Evolutionary conservation across 2,888 invertebrate genomes (phyloP), one percentile per base, ranked within the genome.

Genomic region (Lathronympha strigana): DNA sequence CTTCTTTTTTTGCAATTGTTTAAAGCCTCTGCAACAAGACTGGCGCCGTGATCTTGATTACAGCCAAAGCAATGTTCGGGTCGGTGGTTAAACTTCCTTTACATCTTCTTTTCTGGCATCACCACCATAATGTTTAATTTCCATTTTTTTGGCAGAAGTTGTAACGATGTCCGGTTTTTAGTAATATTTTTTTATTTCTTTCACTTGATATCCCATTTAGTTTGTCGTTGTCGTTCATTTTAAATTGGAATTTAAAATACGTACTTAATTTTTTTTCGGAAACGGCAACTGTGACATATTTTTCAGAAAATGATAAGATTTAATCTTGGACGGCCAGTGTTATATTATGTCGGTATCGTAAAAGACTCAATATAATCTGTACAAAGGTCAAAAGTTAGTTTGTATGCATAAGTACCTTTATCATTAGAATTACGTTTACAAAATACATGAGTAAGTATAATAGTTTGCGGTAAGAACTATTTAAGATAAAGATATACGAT

Each of bases 341-440:
- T 49, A 49, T 15, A 28, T 21, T 4, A 49, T 49, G 15, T 49
- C 15, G 28, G n/a, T n/a, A n/a, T n/a, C n/a, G n/a, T n/a, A n/a
- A n/a, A n/a, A n/a, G n/a, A n/a, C n/a, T n/a, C n/a, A n/a, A n/a
- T 28, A 15, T 49, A 49, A 23, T 47, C 47, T 47, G 23, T 47
- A 47, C 21, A 47, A 47, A 47, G 47, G 47, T 47, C 47, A 47
- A 47, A 47, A 47, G 47, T 47, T 23, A 47, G 47, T 47, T 47
- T 23, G 43, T 5, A 43, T 43, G 17, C 23, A 47, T 47, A n/a
- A n/a, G n/a, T n/a, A n/a, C n/a, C n/a, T n/a, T n/a, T n/a, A n/a
- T n/a, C 23, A 21, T 23, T 47, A 47, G 47, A 17, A 43, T 43
- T 43, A 43, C 43, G 47, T 47, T 23, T 47, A 47, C 21, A 23